These are phyloP conservation scores for Andrena camellia DNA, from an alignment of 2,888 invertebrate genomes.

Conservation along the genomic window DNA sequence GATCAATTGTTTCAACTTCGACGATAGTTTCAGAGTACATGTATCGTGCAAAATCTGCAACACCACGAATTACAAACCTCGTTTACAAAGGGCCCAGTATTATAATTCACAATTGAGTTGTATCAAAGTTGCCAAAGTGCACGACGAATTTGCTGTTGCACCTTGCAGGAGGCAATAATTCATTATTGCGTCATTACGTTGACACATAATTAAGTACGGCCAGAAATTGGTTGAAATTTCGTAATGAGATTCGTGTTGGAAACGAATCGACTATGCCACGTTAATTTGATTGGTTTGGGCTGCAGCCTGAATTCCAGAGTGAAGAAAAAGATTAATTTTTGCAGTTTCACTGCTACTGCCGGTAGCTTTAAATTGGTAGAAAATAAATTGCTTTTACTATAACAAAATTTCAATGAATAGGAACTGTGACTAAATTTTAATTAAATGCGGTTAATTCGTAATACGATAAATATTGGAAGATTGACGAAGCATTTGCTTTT, in stretches of 20 bases:
- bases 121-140: constrained; percentile 19
- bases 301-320: not conserved
- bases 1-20: not conserved
- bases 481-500: not conserved
- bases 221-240: constrained; percentile 21
- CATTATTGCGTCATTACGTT: constrained; percentile 23
- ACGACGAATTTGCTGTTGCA: constrained; percentile 20
- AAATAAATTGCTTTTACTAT: too few species aligned
- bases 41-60: not conserved
- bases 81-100: not conserved
- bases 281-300: not conserved
- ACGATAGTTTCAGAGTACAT: not conserved
- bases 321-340: not conserved
- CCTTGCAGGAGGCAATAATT: constrained; percentile 5
- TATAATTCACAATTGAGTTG: constrained; percentile 8
- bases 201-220: constrained; percentile 23
- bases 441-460: not conserved
- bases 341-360: not conserved
- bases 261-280: not conserved
- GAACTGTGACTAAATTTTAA: not conserved
- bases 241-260: constrained; percentile 5
- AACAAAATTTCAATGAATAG: not conserved
- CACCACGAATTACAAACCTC: not conserved
- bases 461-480: not conserved
- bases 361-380: too few species aligned